A percentile compares a stretch with the other conserved stretches of the same genome.
phyloP scores from a whole-genome alignment of 2,888 invertebrate species.

The Sarcophaga caerulescens region DNA sequence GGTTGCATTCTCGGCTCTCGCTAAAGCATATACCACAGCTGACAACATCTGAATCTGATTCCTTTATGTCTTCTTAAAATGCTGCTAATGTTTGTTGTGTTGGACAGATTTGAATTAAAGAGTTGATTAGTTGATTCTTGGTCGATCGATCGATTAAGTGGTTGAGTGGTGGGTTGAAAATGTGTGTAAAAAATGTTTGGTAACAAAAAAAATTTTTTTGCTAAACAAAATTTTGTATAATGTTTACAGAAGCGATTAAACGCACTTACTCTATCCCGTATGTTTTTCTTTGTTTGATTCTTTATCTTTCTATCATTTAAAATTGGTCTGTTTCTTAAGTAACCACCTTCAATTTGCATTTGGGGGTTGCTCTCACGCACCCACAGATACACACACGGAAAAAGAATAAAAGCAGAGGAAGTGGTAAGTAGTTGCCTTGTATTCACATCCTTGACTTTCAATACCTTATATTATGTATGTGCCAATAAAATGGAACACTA shows the following conservation, averaged over 20 bases:
- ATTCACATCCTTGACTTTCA: conserved; percentile 55
- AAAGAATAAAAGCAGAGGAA: conserved; percentile 54
- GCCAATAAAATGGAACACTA: conserved; percentile 54
- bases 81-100: conserved; percentile 30
- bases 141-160: neutral
- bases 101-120: conserved; percentile 14
- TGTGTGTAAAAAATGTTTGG: conserved; percentile 63
- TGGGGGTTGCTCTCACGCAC: conserved; percentile 63
- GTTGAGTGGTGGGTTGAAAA: conserved; percentile 45
- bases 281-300: conserved; percentile 42
- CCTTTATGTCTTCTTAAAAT: conserved; percentile 36
- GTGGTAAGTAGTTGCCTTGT: conserved; percentile 57
- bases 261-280: conserved; percentile 67
- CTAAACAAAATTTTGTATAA: conserved; percentile 64
- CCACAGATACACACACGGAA: conserved; percentile 54
- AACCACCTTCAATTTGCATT: conserved; percentile 63
- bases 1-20: conserved; percentile 42
- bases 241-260: conserved; percentile 64
- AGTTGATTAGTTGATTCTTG: conserved; percentile 5
- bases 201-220: conserved; percentile 67
- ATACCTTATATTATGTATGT: conserved; percentile 54
- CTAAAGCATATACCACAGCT: conserved; percentile 27
- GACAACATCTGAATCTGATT: conserved; percentile 27
- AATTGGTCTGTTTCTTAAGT: conserved; percentile 50
- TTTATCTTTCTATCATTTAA: conserved; percentile 54